These are phyloP conservation scores for Trachelus stipa DNA, from an alignment of 2,888 invertebrate species.

Conservation along the genomic window DNA sequence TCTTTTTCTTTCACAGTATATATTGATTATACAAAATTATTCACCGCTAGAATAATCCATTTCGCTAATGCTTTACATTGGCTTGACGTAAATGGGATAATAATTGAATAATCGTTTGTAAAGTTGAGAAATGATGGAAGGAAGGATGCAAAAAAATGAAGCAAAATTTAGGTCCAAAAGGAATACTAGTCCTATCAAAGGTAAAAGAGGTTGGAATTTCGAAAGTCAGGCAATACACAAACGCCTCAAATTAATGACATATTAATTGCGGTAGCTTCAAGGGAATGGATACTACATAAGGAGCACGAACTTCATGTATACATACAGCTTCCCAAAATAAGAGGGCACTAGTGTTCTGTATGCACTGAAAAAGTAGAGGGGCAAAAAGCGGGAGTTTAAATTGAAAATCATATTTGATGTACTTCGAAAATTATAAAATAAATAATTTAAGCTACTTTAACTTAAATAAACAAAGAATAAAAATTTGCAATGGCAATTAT, in stretches of 20 bases:
- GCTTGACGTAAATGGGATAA: constrained; percentile 2
- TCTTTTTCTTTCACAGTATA: neutral
- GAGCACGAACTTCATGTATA: no score
- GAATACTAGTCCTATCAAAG: neutral
- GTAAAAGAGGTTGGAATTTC: neutral
- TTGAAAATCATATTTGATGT: no score
- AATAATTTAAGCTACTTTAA: no score
- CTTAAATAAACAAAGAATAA: no score
- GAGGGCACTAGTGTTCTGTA: no score
- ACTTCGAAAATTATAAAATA: no score
- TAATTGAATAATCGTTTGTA: neutral
- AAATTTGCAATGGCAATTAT: no score
- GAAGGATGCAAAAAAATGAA: neutral
- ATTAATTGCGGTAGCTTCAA: neutral
- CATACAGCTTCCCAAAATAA: no score
- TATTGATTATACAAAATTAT: neutral
- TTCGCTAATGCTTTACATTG: neutral
- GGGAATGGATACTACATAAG: neutral
- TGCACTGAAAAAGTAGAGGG: no score
- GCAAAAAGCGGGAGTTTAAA: no score
- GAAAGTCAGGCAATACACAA: neutral
- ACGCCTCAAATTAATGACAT: neutral
- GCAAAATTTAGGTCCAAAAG: neutral
- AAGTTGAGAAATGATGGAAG: neutral
- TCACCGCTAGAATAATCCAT: neutral